Evolutionary conservation across 2,888 invertebrate species (phyloP).

Genomic region (Sinodicranocentrus sp.): DNA sequence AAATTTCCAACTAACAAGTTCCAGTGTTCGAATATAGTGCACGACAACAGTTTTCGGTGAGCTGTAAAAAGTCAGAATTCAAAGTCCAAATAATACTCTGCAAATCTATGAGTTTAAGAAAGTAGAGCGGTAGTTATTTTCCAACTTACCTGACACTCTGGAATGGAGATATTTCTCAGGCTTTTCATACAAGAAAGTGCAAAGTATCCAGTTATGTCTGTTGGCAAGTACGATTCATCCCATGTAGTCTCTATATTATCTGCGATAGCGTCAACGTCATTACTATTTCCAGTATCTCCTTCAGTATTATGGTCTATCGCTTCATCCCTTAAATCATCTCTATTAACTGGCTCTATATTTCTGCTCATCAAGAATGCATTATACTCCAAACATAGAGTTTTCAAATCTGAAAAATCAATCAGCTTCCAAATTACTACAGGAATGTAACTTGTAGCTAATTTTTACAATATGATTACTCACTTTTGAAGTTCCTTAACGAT

Average conservation of each 20-base stretch:
- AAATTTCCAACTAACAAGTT: conserved; percentile 50
- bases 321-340: too few species aligned
- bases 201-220: conserved; percentile 50
- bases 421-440: too few species aligned
- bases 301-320: not conserved
- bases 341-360: conserved; percentile 1
- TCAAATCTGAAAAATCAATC: conserved; percentile 31
- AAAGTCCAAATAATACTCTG: too few species aligned
- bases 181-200: conserved; percentile 45
- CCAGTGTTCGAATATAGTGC: conserved; percentile 44
- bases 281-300: not conserved
- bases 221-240: conserved; percentile 53
- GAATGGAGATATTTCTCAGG: conserved; percentile 37
- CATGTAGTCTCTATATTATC: conserved; percentile 9
- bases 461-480: conserved; percentile 6
- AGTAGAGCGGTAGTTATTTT: too few species aligned
- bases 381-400: conserved; percentile 52
- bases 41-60: conserved; percentile 43
- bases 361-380: conserved; percentile 57
- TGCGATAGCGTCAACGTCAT: conserved; percentile 9
- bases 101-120: too few species aligned
- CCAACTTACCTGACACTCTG: conserved; percentile 53
- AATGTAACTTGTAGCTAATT: too few species aligned
- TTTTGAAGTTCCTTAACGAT: conserved; percentile 46
- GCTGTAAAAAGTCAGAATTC: too few species aligned